phyloP scores from a whole-genome alignment of 1,140 invertebrate genomes.

The Dreissena rostriformis region DNA sequence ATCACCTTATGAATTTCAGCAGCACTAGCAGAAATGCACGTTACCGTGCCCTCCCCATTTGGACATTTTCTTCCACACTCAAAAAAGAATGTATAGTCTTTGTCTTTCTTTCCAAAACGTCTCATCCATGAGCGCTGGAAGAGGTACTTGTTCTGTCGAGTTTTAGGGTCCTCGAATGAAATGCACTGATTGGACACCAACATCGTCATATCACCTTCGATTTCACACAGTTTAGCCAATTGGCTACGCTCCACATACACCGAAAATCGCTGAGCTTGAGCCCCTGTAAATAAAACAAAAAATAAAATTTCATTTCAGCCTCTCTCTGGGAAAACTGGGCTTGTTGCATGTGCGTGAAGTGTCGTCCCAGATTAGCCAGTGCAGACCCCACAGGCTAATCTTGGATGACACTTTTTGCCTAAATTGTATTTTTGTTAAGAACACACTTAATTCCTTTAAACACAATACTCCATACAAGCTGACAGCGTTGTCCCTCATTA shows the following conservation, averaged over 20 bases:
- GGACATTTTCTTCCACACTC: slow-evolving; percentile 41
- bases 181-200: neutral
- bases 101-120: slow-evolving; percentile 33
- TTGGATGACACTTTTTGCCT: too few relatives aligned
- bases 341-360: too few relatives aligned
- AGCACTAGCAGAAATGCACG: slow-evolving; percentile 8
- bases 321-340: too few relatives aligned
- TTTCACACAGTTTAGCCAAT: slow-evolving; percentile 37
- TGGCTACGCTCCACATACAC: slow-evolving; percentile 5
- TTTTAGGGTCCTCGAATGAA: slow-evolving; percentile 31
- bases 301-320: too few relatives aligned
- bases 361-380: too few relatives aligned
- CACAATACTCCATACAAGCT: too few relatives aligned
- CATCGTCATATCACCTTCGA: slow-evolving; percentile 29
- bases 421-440: too few relatives aligned
- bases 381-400: too few relatives aligned
- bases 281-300: neutral
- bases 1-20: slow-evolving; percentile 24
- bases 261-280: slow-evolving; percentile 15
- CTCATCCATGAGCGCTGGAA: slow-evolving; percentile 42
- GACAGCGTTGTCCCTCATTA: too few relatives aligned
- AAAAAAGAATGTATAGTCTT: slow-evolving; percentile 13
- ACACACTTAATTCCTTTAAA: too few relatives aligned
- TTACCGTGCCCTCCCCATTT: slow-evolving; percentile 31
- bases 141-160: slow-evolving; percentile 14